Evolutionary conservation across 2,888 invertebrate species (phyloP), one percentile per base, ranked within the genome.

Genomic region (Mellilla xanthometata): DNA sequence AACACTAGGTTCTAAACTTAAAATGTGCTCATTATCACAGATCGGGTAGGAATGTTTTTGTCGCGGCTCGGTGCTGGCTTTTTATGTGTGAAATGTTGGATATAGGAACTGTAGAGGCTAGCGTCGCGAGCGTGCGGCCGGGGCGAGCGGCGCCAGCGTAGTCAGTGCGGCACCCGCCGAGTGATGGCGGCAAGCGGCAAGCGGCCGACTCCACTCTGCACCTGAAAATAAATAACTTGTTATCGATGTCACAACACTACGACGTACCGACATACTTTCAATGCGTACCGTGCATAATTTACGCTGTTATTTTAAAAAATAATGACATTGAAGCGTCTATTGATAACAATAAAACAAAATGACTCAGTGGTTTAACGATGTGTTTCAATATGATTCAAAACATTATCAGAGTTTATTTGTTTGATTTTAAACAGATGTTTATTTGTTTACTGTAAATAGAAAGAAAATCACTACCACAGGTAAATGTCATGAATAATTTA

Each of bases 1-100:
- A 64, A 58, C 68, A 72, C 71, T 67, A 41, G 15, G 24, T 39
- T 48, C 15, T 36, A 12, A 35, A 24, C 31, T 50, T 60, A 58
- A 54, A 49, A 49, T 44, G 42, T 54, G 49, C 51, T 39, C 27
- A 42, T 58, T 57, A 69, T 65, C 66, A 70, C 67, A 67, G 68
- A 48, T 59, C 26, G 34, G 13, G 36, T 48, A 62, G 58, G 58
- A 62, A 62, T 49, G 24, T 41, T 40, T 46, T 40, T 36, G 15
- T 38, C 36, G 33, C 36, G 24, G 19, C 23, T 7, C 23, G 6
- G 6, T 45, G 24, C 57, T 53, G 58, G 19, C 23, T n/a, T 38
- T 30, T 45, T 19, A 8, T 32, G 23, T 19, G 12, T 8, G 36
- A 41, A 30, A 50, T 39, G 46, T 38, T 36, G 26, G 9, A 24